Evolutionary conservation across 2,113 vertebrate species (phyloP), one percentile per base, ranked within the genome.

Genomic region (Nanorana parkeri): DNA sequence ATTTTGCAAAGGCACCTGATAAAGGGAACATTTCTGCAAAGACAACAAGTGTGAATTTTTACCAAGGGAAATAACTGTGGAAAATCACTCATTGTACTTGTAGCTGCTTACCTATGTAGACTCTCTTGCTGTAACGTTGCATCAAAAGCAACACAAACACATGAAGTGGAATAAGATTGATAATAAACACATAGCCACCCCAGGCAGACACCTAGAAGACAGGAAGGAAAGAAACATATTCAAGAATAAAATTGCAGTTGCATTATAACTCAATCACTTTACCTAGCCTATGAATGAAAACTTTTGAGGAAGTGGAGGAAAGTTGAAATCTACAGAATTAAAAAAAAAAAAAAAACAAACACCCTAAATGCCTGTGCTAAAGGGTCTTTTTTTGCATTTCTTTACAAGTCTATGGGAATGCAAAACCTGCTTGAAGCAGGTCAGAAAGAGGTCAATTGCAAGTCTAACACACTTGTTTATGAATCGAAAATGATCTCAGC

Each of bases 171-270:
- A 99, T 99, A 88, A 99, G 95, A 90, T 99, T 99, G 94, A 99
- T 99, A 85, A 99, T 99, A 84, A 99, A 99, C 82, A 98, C 97
- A 77, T 99, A 99, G 77, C 98, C 98, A 89, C 98, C 98, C 98
- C 98, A 99, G n/a, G 97, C 98, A 63, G 98, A 99, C 80, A 99
- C 97, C 97, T 99, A 79, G 0, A 80, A 88, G 65, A 85, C 87
- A 74, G 3, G 84, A 87, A 89, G 64, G 4, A 29, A 16, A 17
- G 10, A 1, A 15, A 52, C 11, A 1, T 11, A 47, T 36, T 36
- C 3, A 10, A 47, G 10, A 47, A 47, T 47, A 47, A 47, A 47
- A 47, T 15, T 47, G 41, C 41, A 11, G 13, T 47, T 47, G 13
- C 13, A 15, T 1, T 47, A 47, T 3, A 13, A 47, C 41, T 47